Base-by-base conservation (phyloP, 2,888 invertebrate genomes). In the Drosophila subsilvestris region DNA sequence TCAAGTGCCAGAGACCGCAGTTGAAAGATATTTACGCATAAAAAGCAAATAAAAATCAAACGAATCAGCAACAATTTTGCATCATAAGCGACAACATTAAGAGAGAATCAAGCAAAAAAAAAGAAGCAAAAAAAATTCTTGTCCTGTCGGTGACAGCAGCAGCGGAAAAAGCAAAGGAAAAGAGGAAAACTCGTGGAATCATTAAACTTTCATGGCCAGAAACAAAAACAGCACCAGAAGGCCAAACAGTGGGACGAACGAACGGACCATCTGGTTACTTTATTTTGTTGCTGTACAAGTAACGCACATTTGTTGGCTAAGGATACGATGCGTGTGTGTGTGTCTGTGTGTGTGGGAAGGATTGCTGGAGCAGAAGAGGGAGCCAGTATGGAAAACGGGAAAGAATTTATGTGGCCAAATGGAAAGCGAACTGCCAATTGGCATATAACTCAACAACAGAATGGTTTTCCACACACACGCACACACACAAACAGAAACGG, bases 181-280 rank as follows among this genome's bases (percentile, higher is more conserved):
- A 54, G 42, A 54, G 42, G 59, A 62, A 54, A 76, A 61, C 54
- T 45, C 63, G 63, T 58, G 63, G 54, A 73, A 71, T 80, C 75
- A 80, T 83, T 80, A 80, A 83, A 83, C 62, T 80, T 80, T 83
- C 84, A 80, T 80, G 80, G 67, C 58, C 73, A 78, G 48, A 50
- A 80, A 27, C 54, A 60, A 51, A 58, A 58, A 57, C 49, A 43
- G 71, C 22, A 54, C 49, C 65, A 37, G 37, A 37, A n/a, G 7
- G 6, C 37, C 14, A n/a, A 37, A 7, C 37, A 37, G 37, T 37
- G n/a, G 37, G 37, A 37, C 37, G 37, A 10, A 1, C 29, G 1
- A 37, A n/a, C n/a, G n/a, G n/a, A n/a, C 66, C 82, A 76, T 63
- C 79, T 79, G 79, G 65, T 70, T 75, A 66, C 29, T 37, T 50